These are phyloP conservation scores for Symphodus melops DNA, from an alignment of 2,113 vertebrate genomes.

Conservation along the genomic window DNA sequence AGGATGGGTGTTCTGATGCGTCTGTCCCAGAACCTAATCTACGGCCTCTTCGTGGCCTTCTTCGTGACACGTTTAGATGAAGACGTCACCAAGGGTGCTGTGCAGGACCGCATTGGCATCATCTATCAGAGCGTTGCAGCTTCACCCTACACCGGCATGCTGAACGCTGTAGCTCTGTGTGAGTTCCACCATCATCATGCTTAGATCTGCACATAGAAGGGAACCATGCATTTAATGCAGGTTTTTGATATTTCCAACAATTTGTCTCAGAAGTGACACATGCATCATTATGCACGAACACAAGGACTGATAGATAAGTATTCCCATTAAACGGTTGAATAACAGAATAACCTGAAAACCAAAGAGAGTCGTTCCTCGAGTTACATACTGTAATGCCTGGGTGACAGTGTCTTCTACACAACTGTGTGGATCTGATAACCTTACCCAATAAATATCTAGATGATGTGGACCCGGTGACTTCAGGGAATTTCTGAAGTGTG, in stretches of 20 bases:
- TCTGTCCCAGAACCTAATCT: slow-evolving; percentile 92
- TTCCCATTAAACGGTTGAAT: too few species aligned
- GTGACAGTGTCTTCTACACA: neutral
- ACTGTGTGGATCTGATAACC: slow-evolving; percentile 25
- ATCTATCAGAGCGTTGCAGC: slow-evolving; percentile 92
- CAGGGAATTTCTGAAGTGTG: neutral
- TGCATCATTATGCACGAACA: neutral
- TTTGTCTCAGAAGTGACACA: neutral
- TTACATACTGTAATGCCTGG: neutral
- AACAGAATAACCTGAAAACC: too few species aligned
- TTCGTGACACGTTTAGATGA: slow-evolving; percentile 87
- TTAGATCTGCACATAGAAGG: neutral
- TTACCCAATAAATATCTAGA: slow-evolving; percentile 10
- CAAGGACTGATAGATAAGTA: too few species aligned
- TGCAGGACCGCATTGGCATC: slow-evolving; percentile 93
- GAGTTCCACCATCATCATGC: slow-evolving; percentile 73
- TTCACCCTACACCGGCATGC: slow-evolving; percentile 92
- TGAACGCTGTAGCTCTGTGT: slow-evolving; percentile 94
- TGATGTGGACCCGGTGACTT: neutral
- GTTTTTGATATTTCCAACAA: neutral
- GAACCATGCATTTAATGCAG: neutral
- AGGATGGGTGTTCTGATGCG: slow-evolving; percentile 91
- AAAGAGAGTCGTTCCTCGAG: neutral
- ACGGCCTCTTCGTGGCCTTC: slow-evolving; percentile 90
- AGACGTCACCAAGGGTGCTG: slow-evolving; percentile 86